Conservation (phyloP, 2,797 vertebrate species). For the Cynopterus sphinx region DNA sequence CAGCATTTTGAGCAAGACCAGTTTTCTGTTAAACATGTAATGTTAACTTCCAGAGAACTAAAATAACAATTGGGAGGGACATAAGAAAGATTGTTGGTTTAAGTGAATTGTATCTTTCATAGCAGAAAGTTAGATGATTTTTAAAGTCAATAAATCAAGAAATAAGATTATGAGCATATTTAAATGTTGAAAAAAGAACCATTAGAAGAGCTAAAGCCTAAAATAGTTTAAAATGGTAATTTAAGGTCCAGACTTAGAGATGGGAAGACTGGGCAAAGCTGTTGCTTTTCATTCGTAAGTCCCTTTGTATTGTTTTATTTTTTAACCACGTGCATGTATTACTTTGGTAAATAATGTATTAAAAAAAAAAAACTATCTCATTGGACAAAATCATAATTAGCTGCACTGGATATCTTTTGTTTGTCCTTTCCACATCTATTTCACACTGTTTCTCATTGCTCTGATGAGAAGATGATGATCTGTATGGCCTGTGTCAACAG, state of each 20-base stretch:
- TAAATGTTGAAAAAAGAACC: not conserved
- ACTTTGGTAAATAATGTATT: not conserved
- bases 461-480: not conserved
- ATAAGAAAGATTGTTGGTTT: not conserved
- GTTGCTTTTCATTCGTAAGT: not conserved
- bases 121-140: not conserved
- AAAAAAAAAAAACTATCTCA: not conserved
- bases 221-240: not conserved
- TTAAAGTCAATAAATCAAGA: not conserved
- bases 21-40: not conserved
- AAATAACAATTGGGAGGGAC: not conserved
- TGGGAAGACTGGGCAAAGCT: not conserved
- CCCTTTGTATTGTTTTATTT: not conserved
- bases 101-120: not conserved
- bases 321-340: not conserved
- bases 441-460: not conserved
- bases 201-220: not conserved
- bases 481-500: not conserved
- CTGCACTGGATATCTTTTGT: accelerated
- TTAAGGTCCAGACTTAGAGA: not conserved
- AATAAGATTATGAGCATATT: not conserved
- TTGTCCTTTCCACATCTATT: not conserved
- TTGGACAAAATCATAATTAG: not conserved
- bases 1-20: not conserved
- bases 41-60: not conserved